Base-by-base conservation (phyloP, 2,888 invertebrate genomes). In the Neria commutata region DNA sequence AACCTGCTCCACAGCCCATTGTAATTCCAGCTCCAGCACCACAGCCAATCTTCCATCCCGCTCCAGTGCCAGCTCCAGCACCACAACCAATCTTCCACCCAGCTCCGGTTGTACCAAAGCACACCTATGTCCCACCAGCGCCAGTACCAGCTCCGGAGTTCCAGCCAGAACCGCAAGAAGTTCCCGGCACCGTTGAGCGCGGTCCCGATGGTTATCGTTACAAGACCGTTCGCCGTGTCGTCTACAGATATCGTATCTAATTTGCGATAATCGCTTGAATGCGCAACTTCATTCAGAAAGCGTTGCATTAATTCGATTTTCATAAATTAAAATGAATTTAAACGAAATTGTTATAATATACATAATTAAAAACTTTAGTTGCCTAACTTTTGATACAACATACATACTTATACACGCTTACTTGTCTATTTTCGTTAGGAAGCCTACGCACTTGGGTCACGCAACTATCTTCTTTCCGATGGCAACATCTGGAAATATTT, bases 181-280 rank as follows among this genome's bases (percentile, higher is more conserved):
- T n/a, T n/a, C n/a, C n/a, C n/a, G n/a, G n/a, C n/a, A n/a, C n/a
- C n/a, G n/a, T n/a, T 19, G 65, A 61, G 19, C 56, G 58, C 55
- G 60, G 52, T 52, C 49, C 61, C 21, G 65, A 69, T 57, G 69
- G 69, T 50, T 70, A 70, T 63, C 60, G 67, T 45, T 74, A 74
- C 67, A 67, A 63, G n/a, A 62, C 70, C 47, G 64, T 73, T 23
- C 73, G 73, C 60, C 72, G 75, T 51, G 67, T 69, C 51, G 66
- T 73, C 55, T 61, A 63, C 57, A 73, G 48, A 50, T 62, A 67
- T 58, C 76, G 76, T 51, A 67, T 65, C 17, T 73, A 73, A 67
- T 10, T 3, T 49, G 26, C 14, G 46, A 49, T 46, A n/a, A n/a
- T n/a, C n/a, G n/a, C n/a, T n/a, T n/a, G n/a, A n/a, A n/a, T n/a